Conservation (phyloP, 1,140 invertebrate genomes). For the Tenebrio molitor region DNA sequence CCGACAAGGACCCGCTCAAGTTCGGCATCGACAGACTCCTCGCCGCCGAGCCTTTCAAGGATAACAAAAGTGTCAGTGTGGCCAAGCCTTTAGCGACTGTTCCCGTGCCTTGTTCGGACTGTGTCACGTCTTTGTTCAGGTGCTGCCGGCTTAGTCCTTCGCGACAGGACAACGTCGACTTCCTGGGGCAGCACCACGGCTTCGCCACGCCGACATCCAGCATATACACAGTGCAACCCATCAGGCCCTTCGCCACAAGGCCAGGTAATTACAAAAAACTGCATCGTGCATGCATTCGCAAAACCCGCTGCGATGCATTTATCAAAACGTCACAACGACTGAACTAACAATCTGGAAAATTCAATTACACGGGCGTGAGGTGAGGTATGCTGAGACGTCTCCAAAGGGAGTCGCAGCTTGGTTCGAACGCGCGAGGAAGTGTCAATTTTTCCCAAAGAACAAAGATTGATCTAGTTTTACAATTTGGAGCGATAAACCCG, state of each 20-base stretch:
- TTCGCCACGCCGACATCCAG: slow-evolving; percentile 37
- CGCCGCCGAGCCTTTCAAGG: slow-evolving; percentile 49
- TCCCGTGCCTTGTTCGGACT: slow-evolving; percentile 66
- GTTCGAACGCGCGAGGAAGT: too few species aligned
- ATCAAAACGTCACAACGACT: too few species aligned
- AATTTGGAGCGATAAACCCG: too few species aligned
- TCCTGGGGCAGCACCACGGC: slow-evolving; percentile 47
- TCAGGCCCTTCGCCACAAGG: slow-evolving; percentile 64
- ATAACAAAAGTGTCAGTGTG: slow-evolving; percentile 43
- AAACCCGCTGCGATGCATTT: too few species aligned
- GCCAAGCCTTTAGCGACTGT: slow-evolving; percentile 55
- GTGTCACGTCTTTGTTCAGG: slow-evolving; percentile 66
- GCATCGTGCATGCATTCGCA: too few species aligned
- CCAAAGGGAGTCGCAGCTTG: too few species aligned
- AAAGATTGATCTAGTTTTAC: too few species aligned
- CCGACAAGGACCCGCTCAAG: slow-evolving; percentile 57
- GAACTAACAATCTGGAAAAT: too few species aligned
- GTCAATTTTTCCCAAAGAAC: too few species aligned
- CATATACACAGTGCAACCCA: slow-evolving; percentile 62
- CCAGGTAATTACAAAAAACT: too few species aligned
- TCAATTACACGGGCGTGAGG: too few species aligned
- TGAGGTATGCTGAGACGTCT: too few species aligned
- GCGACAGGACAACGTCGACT: slow-evolving; percentile 45
- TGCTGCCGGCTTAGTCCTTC: slow-evolving; percentile 63
- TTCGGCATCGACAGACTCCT: slow-evolving; percentile 66